Evolutionary conservation across 2,888 invertebrate genomes (phyloP), one percentile per base, ranked within the genome.

Genomic region (Aphodius sticticus): DNA sequence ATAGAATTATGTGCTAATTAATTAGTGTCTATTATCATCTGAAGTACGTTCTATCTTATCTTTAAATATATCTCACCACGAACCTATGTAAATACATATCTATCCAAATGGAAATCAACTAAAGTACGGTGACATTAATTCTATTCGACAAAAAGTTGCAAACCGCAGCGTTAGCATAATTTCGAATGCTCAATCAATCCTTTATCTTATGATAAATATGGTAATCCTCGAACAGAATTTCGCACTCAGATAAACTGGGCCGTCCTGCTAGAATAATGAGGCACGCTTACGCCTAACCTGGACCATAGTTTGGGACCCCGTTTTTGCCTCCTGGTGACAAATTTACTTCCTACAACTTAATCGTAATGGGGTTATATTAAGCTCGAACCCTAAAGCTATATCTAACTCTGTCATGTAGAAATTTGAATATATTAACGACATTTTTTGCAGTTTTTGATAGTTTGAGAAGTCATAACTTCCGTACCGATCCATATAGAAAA

Each of bases 131-230:
- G 26, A 26, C 26, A 26, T 53, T 53, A 53, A 7, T 7, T 53
- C 53, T 53, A 12, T 12, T 7, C 2, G 53, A 12, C 53, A 53
- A 53, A 53, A 53, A 53, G 53, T 53, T 7, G 12, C 53, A 53
- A 12, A 53, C 53, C 53, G 53, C 53, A 14, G 71, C 71, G 71
- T 71, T 71, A 71, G 74, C 74, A 74, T 74, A 74, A 74, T 53
- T 53, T 53, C 74, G 74, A 35, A 9, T 37, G 35, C 74, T 74
- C 26, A 74, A 74, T 74, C 74, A 74, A 74, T 35, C 26, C 36
- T 16, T 74, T 74, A 74, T 74, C 74, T 74, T 36, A 35, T 35
- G 70, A 36, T 74, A 74, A 74, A 74, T 74, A 74, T 74, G 74
- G 74, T 74, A 74, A 74, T 74, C 37, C 26, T 37, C 35, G 74